Conservation (phyloP, 1,140 invertebrate genomes). For the Saccostrea glomerata region DNA sequence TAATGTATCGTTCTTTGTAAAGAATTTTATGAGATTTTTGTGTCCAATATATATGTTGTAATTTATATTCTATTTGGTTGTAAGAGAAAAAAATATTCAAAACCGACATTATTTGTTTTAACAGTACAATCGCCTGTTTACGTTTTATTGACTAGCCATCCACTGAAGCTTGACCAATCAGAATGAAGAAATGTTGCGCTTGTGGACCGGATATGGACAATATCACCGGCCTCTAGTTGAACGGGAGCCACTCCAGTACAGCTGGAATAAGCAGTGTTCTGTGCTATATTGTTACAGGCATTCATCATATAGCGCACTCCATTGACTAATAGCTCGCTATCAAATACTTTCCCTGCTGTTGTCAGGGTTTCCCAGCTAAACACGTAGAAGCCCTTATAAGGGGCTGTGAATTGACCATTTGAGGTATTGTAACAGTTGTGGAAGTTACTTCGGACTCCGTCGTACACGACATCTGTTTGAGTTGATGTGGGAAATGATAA, state of each 20-base stretch:
- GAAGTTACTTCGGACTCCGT: not conserved
- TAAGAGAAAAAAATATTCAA: too few relatives aligned
- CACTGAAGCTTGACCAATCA: not conserved
- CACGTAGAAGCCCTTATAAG: not conserved
- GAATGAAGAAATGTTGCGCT: not conserved
- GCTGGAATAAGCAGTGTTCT: not conserved
- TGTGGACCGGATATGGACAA: not conserved
- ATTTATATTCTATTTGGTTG: too few relatives aligned
- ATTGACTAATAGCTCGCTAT: not conserved
- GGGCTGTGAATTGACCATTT: not conserved
- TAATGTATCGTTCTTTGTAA: too few relatives aligned
- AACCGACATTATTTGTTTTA: too few relatives aligned
- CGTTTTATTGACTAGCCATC: not conserved
- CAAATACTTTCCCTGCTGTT: not conserved
- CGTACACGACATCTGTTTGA: not conserved
- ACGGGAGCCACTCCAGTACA: not conserved
- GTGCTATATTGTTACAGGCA: not conserved
- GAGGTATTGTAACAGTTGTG: not conserved
- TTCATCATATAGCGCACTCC: not conserved
- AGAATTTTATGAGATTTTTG: too few relatives aligned
- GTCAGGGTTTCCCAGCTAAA: not conserved
- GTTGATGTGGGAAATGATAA: not conserved
- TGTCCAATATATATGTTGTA: too few relatives aligned
- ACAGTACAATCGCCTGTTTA: too few relatives aligned
- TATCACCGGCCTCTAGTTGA: not conserved